Percentiles rank a stretch among this genome's conserved stretches.
These are phyloP conservation scores for Vespertilio murinus DNA, from an alignment of 2,797 vertebrate genomes.

Conservation along the genomic window DNA sequence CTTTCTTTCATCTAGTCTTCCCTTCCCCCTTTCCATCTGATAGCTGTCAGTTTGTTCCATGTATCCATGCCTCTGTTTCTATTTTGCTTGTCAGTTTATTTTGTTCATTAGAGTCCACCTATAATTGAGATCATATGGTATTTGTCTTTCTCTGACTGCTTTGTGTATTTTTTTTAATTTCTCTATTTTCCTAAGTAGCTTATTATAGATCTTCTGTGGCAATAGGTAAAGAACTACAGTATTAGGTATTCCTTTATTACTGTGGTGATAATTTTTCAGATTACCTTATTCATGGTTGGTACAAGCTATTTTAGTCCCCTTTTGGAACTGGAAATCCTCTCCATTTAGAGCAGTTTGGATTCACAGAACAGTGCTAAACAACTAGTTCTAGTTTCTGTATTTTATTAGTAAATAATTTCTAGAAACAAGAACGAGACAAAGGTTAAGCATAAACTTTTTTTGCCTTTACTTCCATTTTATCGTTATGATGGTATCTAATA, in stretches of 20 bases:
- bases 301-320: background rate
- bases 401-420: slow-evolving; percentile 20
- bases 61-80: background rate
- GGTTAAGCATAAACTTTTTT: background rate
- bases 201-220: background rate
- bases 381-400: background rate
- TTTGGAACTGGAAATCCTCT: background rate
- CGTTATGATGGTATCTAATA: background rate
- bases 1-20: background rate
- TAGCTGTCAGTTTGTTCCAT: background rate
- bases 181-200: background rate
- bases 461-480: background rate
- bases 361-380: background rate
- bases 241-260: background rate
- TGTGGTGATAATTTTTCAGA: background rate
- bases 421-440: background rate
- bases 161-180: slow-evolving; percentile 6
- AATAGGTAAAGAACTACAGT: background rate
- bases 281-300: background rate
- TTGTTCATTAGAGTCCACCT: background rate
- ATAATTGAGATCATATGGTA: background rate
- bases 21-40: background rate
- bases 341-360: background rate
- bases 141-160: background rate
- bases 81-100: background rate